Evolutionary conservation across 2,888 invertebrate genomes (phyloP), one percentile per base, ranked within the genome.

Genomic region (Sisyra nigra): DNA sequence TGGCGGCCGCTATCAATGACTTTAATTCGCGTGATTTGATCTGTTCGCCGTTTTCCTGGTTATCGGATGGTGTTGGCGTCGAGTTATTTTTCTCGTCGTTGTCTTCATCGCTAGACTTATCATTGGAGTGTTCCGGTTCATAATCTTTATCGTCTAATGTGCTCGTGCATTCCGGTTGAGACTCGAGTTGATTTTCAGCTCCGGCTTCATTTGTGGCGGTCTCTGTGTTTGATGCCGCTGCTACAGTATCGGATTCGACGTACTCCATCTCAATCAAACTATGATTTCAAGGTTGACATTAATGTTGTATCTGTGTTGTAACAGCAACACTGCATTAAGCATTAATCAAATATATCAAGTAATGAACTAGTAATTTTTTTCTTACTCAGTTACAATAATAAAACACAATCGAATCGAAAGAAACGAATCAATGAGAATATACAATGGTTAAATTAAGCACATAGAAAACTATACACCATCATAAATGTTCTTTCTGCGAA

Each of bases 1-100:
- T 77, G 17, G 77, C 74, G 10, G 78, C 71, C 24, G 74, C 74
- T 48, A 79, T 70, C 17, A 80, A 59, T 2, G 72, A 73, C 50
- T 72, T 66, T 44, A 79, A 60, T 56, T 80, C 80, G 47, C 75
- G 46, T 29, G 43, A 43, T 38, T 31, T 43, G 10, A 37, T 43
- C 30, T 43, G 36, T 29, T 43, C 43, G 8, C 5, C n/a, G 11
- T 18, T 40, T 40, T 40, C 40, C 15, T 14, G 29, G 30, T 29
- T 40, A 33, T 33, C 33, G 5, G 33, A 33, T 14, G 24, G 7
- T 5, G 3, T 24, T 3, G 24, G 24, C 24, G 24, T 7, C 24
- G 24, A 3, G 7, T 24, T 7, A 24, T 24, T 7, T 7, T 24
- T 7, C 3, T 24, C 7, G 3, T 24, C 24, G 5, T 3, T 5